phyloP scores from a whole-genome alignment of 23 tunicate genomes.

The Trididemnum clinides region DNA sequence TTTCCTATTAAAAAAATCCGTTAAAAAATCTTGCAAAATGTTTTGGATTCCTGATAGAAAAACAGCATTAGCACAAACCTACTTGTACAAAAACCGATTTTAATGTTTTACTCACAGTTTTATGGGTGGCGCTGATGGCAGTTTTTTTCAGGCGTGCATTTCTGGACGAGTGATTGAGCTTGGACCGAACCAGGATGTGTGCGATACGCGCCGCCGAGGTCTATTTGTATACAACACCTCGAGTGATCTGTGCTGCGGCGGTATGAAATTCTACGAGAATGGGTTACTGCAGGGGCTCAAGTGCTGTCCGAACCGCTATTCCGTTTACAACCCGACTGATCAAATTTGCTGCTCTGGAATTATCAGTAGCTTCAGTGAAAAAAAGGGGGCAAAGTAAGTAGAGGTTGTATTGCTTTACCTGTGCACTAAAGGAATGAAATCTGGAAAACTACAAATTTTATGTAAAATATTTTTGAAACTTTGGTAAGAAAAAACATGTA shows the following conservation, averaged over 20 bases:
- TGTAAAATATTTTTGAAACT: no score
- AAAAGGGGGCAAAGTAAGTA: background rate
- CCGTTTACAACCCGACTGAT: background rate
- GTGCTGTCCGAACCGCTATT: background rate
- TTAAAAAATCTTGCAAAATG: no score
- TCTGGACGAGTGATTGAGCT: background rate
- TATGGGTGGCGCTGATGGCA: no score
- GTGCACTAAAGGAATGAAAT: no score
- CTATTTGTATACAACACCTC: background rate
- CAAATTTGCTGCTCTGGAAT: background rate
- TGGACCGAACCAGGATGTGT: background rate
- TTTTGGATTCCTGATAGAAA: no score
- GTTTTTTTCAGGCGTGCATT: constrained; percentile 4
- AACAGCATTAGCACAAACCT: no score
- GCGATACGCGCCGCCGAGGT: background rate
- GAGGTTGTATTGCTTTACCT: no score
- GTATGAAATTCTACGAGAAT: background rate
- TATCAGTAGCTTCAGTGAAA: background rate
- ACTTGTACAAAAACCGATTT: no score
- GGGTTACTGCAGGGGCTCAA: background rate
- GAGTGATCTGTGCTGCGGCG: constrained; percentile 5
- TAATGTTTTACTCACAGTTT: no score
- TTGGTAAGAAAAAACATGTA: no score
- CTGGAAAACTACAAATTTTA: no score
- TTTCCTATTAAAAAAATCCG: no score